Evolutionary conservation across 2,888 invertebrate genomes (phyloP).

Genomic region (Suillia variegata): DNA sequence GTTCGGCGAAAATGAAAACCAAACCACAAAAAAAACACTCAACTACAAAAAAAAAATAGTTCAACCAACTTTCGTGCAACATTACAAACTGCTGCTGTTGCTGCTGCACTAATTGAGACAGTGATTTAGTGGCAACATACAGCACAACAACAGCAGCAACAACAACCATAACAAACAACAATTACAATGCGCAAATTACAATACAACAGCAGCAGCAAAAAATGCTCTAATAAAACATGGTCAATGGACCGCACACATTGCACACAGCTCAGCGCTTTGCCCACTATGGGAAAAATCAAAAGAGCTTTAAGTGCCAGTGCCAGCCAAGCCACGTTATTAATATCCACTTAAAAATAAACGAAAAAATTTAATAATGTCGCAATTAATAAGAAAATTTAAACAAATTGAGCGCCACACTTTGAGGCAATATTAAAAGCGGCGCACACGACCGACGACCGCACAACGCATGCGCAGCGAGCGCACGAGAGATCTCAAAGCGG

Average conservation of each 20-base stretch:
- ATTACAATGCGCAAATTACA: too few species aligned
- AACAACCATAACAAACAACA: background rate
- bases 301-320: too few species aligned
- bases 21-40: background rate
- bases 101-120: background rate
- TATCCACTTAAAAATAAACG: too few species aligned
- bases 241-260: background rate
- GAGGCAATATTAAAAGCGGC: background rate
- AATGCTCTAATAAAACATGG: background rate
- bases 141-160: background rate
- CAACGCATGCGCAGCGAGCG: background rate
- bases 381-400: background rate
- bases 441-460: background rate
- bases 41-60: background rate
- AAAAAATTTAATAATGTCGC: background rate
- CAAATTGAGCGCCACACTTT: background rate
- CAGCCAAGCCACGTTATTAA: too few species aligned
- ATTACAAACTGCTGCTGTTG: background rate
- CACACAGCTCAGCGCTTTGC: too few species aligned
- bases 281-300: too few species aligned
- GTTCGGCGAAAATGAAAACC: background rate
- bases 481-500: background rate
- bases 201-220: background rate
- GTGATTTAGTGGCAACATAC: background rate
- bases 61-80: background rate